Evolutionary conservation across 1,140 invertebrate genomes (phyloP).

Genomic region (Zeugodacus cucurbitae): DNA sequence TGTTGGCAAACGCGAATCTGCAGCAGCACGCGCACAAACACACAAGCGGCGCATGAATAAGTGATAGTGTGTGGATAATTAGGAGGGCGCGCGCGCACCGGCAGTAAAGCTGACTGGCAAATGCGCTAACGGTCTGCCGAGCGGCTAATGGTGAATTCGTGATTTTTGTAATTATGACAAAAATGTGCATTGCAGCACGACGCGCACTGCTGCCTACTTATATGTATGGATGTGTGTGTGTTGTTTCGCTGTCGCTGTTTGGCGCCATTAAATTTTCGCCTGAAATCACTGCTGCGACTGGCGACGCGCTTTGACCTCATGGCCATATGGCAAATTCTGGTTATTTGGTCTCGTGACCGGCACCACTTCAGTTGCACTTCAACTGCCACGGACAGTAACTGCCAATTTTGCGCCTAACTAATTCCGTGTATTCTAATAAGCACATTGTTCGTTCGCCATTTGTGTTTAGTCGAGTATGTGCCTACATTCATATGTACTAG

Average conservation of each 20-base stretch:
- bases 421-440: conserved; percentile 40
- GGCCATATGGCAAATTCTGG: background rate
- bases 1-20: background rate
- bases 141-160: conserved; percentile 44
- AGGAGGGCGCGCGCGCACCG: background rate
- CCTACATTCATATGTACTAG: background rate
- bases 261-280: background rate
- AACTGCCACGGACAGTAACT: conserved; percentile 27
- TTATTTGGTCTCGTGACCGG: background rate
- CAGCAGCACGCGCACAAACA: background rate
- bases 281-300: background rate
- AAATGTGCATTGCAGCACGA: conserved; percentile 16
- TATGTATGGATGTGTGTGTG: background rate
- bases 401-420: conserved; percentile 37
- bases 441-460: conserved; percentile 21
- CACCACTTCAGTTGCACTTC: conserved; percentile 28
- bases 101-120: background rate
- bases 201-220: background rate
- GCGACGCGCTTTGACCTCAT: background rate
- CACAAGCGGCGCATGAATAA: background rate
- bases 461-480: background rate
- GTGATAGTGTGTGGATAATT: background rate
- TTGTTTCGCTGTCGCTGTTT: background rate
- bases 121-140: background rate
- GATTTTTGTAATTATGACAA: conserved; percentile 46